Conservation (phyloP, 2,888 invertebrate genomes). For the Gastrophysa polygoni region DNA sequence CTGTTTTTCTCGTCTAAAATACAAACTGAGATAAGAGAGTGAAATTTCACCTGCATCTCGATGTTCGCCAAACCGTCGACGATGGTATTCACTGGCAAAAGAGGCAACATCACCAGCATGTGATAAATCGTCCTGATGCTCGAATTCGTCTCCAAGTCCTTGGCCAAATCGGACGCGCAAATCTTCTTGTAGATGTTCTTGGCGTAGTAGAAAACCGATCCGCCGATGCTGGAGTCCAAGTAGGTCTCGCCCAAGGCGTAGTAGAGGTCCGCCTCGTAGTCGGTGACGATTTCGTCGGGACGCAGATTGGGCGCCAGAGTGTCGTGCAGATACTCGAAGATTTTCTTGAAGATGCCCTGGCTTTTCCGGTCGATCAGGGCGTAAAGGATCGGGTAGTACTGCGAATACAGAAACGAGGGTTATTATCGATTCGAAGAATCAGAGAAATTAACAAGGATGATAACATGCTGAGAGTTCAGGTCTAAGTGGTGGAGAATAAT, state of each 20-base stretch:
- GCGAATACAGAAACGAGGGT: too few relatives aligned
- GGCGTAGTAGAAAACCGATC: conserved; percentile 54
- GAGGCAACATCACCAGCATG: conserved; percentile 54
- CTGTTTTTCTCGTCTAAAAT: too few relatives aligned
- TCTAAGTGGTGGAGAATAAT: too few relatives aligned
- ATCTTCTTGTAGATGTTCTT: conserved; percentile 55
- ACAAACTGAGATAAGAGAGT: too few relatives aligned
- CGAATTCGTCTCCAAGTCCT: conserved; percentile 51
- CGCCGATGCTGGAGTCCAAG: conserved; percentile 52
- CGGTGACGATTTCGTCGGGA: conserved; percentile 54
- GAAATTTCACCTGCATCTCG: conserved; percentile 47
- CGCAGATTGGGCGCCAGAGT: conserved; percentile 48
- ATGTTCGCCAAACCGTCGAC: conserved; percentile 52
- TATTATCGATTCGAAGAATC: too few relatives aligned
- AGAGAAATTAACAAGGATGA: too few relatives aligned
- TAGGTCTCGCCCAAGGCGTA: conserved; percentile 54
- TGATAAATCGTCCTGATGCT: conserved; percentile 54
- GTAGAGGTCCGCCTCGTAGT: conserved; percentile 54
- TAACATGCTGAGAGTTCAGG: too few relatives aligned
- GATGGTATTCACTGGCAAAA: conserved; percentile 55
- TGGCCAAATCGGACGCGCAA: conserved; percentile 49
- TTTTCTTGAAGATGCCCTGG: conserved; percentile 50
- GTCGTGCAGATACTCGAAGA: conserved; percentile 50
- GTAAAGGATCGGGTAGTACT: conserved; percentile 54
- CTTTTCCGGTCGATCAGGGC: conserved; percentile 50